Conservation (phyloP, 2,888 invertebrate species). For the Sabatieria punctata region DNA sequence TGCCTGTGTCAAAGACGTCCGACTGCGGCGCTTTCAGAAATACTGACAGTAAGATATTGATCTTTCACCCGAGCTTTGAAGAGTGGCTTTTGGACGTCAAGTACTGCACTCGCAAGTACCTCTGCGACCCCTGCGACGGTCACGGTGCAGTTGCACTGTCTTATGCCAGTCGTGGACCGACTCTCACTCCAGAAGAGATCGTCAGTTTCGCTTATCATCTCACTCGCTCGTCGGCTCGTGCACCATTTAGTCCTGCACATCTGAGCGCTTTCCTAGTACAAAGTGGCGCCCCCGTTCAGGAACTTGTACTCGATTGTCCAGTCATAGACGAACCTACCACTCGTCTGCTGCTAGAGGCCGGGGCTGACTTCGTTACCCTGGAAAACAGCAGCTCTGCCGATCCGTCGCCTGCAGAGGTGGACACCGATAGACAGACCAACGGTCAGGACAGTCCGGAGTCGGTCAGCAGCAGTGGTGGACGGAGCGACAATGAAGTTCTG, state of each 20-base stretch:
- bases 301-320: constrained; percentile 12
- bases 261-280: constrained; percentile 47
- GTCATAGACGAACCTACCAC: constrained; percentile 10
- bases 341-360: constrained; percentile 53
- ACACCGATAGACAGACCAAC: background rate
- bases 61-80: constrained; percentile 86
- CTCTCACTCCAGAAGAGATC: constrained; percentile 34
- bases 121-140: constrained; percentile 68
- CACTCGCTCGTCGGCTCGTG: constrained; percentile 12
- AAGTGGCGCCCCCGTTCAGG: constrained; percentile 42
- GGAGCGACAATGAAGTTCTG: constrained; percentile 2
- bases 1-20: constrained; percentile 14
- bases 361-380: constrained; percentile 38
- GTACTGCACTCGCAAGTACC: constrained; percentile 82
- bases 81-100: constrained; percentile 93
- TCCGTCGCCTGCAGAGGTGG: constrained; percentile 32
- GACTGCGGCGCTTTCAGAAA: background rate
- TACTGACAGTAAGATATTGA: background rate
- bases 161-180: constrained; percentile 10
- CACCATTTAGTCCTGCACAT: background rate
- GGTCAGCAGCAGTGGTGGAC: constrained; percentile 7
- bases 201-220: constrained; percentile 40
- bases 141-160: constrained; percentile 57
- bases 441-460: constrained; percentile 50
- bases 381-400: constrained; percentile 32